Base-by-base conservation (phyloP, 2,113 vertebrate genomes). In the Genyomyrus donnyi region DNA sequence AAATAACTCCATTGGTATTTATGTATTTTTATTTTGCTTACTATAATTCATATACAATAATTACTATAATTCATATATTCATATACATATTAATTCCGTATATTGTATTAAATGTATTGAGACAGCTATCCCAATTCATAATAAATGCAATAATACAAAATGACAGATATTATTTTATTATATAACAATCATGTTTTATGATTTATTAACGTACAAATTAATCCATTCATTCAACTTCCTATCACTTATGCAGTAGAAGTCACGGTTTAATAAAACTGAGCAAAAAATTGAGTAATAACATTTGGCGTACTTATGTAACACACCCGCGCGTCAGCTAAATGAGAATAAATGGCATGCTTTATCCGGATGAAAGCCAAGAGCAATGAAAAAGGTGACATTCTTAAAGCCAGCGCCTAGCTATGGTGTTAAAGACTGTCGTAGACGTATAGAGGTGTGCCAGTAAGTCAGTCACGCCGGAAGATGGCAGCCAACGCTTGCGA, bases 391-490 rank as follows among this genome's bases (percentile, higher is more conserved):
- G 11, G 62, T 5, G n/a, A 70, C 62, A 70, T 70, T 31, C 10
- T n/a, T 27, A 27, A 66, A 66, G 62, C 2, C 62, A 66, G 62
- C 3, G 62, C 3, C 9, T 11, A 11, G 9, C n/a, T 10, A 70
- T 13, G 11, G 27, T 4, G 58, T 66, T 66, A 27, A 3, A 3
- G n/a, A 27, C 0, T 10, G 58, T 66, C 24, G 58, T 3, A n/a
- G 58, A n/a, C 24, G 2, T n/a, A 27, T 0, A 77, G 70, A 80
- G 35, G 15, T 27, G 74, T 17, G 74, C 35, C 74, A 15, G 74
- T 80, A 80, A 86, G 84, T 50, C 84, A 86, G 84, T 86, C 84
- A 86, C 24, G 10, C 84, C 84, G 48, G 84, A 27, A 86, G 84
- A 50, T 86, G 84, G 84, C 84, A 86, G 8, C 84, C 84, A 8